Evolutionary conservation across 64 coral and sea anemone genomes (phyloP), one percentile per base, ranked within the genome.

Genomic region (Orbicella faveolata): DNA sequence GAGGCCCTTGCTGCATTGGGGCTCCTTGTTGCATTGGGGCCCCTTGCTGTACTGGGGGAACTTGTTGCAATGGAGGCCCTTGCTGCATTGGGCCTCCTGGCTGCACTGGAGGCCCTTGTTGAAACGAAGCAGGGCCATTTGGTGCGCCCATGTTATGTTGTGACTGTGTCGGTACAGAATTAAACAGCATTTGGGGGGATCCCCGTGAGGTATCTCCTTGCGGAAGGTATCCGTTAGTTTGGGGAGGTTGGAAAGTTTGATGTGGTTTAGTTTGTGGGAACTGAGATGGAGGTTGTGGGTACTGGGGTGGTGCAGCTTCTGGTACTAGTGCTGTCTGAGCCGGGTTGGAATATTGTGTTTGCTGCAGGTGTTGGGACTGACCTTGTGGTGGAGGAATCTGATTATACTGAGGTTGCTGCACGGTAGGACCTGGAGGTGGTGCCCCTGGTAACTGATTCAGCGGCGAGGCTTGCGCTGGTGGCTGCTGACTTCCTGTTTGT

Each of bases 181-280:
- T 44, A 48, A 68, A 69, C 67, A n/a, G 67, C 81, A 84, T 67
- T 23, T 66, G 81, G 23, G 63, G 63, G 16, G 61, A 66, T 23
- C 61, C 63, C 37, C 61, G 79, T 7, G 92, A 93, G 18, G 92
- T 79, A n/a, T 93, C 88, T 26, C 76, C 59, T 34, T 79, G 37
- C 3, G 92, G 89, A 39, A 64, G 72, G n/a, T 75, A 82, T 39
- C 79, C 83, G 16, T 89, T 87, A 1, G 39, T 78, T 26, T 88
- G 87, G 9, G 88, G 84, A 79, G 77, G 78, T 26, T 74, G 63
- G 61, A 69, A 89, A 21, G 81, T 13, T 63, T 84, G 63, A 63
- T 84, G 63, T 9, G 51, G 34, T 15, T 91, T 75, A 25, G 67
- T 1, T 9, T 66, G 79, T 63, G 25, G 80, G 1, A 6, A 57